Evolutionary conservation across 2,113 vertebrate genomes (phyloP).

Genomic region (Pteruthius melanotis): DNA sequence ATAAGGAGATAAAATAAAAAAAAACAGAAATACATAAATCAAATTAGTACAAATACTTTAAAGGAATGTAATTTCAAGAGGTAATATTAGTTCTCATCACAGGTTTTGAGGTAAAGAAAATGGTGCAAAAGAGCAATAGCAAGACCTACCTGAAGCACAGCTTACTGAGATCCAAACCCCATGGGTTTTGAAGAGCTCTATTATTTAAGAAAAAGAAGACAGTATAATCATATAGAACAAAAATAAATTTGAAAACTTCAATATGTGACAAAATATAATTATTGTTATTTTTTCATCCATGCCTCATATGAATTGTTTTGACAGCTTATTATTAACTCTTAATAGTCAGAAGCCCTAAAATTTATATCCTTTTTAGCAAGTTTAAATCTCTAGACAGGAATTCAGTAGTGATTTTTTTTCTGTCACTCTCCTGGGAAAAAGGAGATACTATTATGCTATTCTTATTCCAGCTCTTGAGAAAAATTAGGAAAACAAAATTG

Average conservation of each 20-base stretch:
- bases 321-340: background rate
- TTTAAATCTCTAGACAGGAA: background rate
- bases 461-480: background rate
- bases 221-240: background rate
- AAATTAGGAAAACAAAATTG: background rate
- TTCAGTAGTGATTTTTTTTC: background rate
- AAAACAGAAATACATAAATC: background rate
- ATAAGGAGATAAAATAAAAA: background rate
- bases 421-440: background rate
- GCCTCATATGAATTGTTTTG: background rate
- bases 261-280: background rate
- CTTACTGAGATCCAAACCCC: background rate
- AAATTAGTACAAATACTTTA: background rate
- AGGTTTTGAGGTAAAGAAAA: background rate
- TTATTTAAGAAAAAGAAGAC: background rate
- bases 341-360: background rate
- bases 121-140: background rate
- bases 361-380: background rate
- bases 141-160: background rate
- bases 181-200: background rate
- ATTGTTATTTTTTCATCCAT: background rate
- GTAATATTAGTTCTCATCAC: background rate
- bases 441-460: background rate
- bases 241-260: background rate
- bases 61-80: background rate